Percentiles rank a stretch among this genome's conserved stretches.
These are phyloP conservation scores for Phyllostomus hastatus DNA, from an alignment of 2,113 vertebrate species.

Conservation along the genomic window DNA sequence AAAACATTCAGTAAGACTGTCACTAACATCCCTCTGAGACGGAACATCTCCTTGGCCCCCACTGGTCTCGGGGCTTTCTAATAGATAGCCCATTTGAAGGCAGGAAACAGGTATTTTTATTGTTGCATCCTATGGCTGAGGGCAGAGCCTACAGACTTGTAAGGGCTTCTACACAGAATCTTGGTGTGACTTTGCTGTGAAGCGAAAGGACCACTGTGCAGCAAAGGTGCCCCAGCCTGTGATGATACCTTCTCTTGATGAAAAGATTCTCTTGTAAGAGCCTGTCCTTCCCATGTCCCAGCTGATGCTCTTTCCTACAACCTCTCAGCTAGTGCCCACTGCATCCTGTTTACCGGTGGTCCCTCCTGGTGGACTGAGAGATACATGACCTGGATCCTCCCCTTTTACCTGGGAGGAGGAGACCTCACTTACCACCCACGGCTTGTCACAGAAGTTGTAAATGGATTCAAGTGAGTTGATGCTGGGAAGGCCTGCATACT, in stretches of 20 bases:
- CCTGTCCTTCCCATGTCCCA: not conserved
- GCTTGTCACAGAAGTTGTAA: constrained; percentile 98
- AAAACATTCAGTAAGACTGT: not conserved
- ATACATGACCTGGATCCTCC: not conserved
- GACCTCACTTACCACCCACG: constrained; percentile 92
- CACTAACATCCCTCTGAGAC: not conserved
- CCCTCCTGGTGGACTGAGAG: not conserved
- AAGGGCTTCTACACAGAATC: constrained; percentile 9
- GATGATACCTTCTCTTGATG: not conserved
- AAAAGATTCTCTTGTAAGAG: not conserved
- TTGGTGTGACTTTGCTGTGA: not conserved
- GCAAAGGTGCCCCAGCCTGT: not conserved
- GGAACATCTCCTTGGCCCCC: not conserved
- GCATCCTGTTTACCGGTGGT: not conserved
- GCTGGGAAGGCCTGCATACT: constrained; percentile 93
- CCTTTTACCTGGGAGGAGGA: not conserved
- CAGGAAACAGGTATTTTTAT: not conserved
- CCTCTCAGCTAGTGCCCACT: not conserved
- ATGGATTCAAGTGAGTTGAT: constrained; percentile 96
- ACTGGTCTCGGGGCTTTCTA: not conserved
- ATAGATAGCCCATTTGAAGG: not conserved
- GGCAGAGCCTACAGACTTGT: not conserved
- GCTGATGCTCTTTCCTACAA: not conserved
- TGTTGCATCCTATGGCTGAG: not conserved
- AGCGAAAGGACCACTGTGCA: not conserved